Percentiles rank a stretch among this genome's conserved stretches.
Evolutionary conservation across 2,888 invertebrate species (phyloP).

Genomic region (Diabrotica balteata): DNA sequence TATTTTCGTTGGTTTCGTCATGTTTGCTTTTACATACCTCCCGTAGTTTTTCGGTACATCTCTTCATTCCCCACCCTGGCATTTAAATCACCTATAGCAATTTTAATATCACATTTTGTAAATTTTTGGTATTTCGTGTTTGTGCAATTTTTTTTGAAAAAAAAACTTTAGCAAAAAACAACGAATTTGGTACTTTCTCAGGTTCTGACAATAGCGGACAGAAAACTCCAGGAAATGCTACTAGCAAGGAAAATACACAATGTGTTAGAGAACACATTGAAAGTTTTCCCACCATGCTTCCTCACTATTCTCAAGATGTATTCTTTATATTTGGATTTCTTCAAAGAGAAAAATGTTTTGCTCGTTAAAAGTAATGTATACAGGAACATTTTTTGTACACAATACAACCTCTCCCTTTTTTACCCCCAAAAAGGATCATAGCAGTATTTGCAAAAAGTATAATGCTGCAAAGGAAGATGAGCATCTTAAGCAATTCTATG

Average conservation of each 20-base stretch:
- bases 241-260: slow-evolving; percentile 1
- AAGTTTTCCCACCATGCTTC: slow-evolving; percentile 19
- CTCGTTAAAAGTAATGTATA: background rate
- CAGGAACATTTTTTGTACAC: slow-evolving; percentile 6
- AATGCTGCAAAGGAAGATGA: background rate
- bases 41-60: no score
- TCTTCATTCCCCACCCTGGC: no score
- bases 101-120: no score
- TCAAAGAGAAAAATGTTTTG: slow-evolving; percentile 2
- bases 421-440: slow-evolving; percentile 4
- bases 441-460: slow-evolving; percentile 6
- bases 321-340: slow-evolving; percentile 10
- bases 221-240: slow-evolving; percentile 18
- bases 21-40: no score
- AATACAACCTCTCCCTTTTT: slow-evolving; percentile 9
- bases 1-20: no score
- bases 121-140: no score
- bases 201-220: slow-evolving; percentile 17
- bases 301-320: slow-evolving; percentile 21
- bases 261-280: slow-evolving; percentile 22
- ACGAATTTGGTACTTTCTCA: slow-evolving; percentile 12
- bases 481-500: background rate
- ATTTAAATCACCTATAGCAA: no score
- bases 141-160: no score
- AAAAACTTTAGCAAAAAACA: slow-evolving; percentile 15